Evolutionary conservation across 2,113 vertebrate genomes (phyloP), one percentile per base, ranked within the genome.

Genomic region (Anser cygnoides): DNA sequence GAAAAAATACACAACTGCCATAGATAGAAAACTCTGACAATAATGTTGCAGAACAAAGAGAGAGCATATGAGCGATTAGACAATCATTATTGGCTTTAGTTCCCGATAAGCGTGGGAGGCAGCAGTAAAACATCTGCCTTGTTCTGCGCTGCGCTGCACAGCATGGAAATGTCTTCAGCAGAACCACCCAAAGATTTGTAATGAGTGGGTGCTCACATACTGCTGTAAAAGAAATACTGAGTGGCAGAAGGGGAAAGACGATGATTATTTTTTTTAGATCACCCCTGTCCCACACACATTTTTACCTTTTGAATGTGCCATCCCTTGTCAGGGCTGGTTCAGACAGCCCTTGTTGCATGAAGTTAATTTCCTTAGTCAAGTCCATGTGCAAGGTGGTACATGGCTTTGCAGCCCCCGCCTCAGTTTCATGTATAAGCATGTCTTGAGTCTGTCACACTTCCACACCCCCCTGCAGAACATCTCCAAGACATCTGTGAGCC

Each of bases 381-480:
- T 10, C 46, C 22, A 14, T 2, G 3, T 25, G 37, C 61, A 67
- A 84, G 57, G 55, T 0, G 1, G 16, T 7, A 8, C 0, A 0
- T 41, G 1, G 2, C 84, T 85, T 62, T 65, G 39, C 43, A 85
- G 43, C 25, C n/a, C 49, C 13, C 41, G 10, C 58, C 67, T 65
- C 43, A 76, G 31, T 35, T 63, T 68, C 0, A 2, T 2, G 11
- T 3, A 4, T 15, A 19, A 72, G 21, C 14, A 5, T 4, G 11
- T 39, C 61, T 74, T 46, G 28, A 43, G 23, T 22, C 23, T 29
- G 1, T 25, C 76, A 75, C 1, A 1, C 33, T 77, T 63, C 33
- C n/a, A 41, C 0, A 2, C 62, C 44, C 77, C 61, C 65, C 50
- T 0, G 1, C 4, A 77, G 62, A 85, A 61, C 2, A 6, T 33